Base-by-base conservation (phyloP, 2,888 invertebrate genomes). In the Sabellastarte sp. region DNA sequence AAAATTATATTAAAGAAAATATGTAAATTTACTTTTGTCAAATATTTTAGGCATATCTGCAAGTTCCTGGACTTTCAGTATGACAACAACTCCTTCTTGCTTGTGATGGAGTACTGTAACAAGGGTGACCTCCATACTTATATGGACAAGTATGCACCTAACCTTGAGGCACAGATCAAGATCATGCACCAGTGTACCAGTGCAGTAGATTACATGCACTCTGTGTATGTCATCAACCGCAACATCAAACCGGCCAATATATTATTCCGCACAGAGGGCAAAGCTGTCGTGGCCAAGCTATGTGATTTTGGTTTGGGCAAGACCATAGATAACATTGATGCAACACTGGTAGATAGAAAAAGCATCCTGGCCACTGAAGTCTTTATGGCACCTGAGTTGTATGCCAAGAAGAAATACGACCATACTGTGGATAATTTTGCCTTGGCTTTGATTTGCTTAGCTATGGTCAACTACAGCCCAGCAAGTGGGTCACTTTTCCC, bases 301-400 rank as follows among this genome's bases (percentile, higher is more conserved):
- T 20, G 15, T 26, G 53, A 53, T 53, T 53, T 53, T 53, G 53
- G 53, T n/a, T n/a, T n/a, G n/a, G n/a, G n/a, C n/a, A n/a, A n/a
- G n/a, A n/a, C n/a, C n/a, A n/a, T n/a, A n/a, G n/a, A n/a, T n/a
- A n/a, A n/a, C n/a, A n/a, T n/a, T n/a, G n/a, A n/a, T n/a, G n/a
- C n/a, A n/a, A n/a, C n/a, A n/a, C n/a, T n/a, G n/a, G n/a, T n/a
- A n/a, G n/a, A n/a, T n/a, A n/a, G n/a, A n/a, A n/a, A n/a, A n/a
- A n/a, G n/a, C n/a, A n/a, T n/a, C n/a, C n/a, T n/a, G n/a, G n/a
- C n/a, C n/a, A n/a, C n/a, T n/a, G n/a, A n/a, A n/a, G n/a, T n/a
- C n/a, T n/a, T n/a, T n/a, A n/a, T n/a, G n/a, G n/a, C n/a, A n/a
- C n/a, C n/a, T n/a, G n/a, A n/a, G n/a, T n/a, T n/a, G n/a, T n/a